These are phyloP conservation scores for Apamea monoglypha DNA, from an alignment of 2,888 invertebrate species.

Conservation along the genomic window DNA sequence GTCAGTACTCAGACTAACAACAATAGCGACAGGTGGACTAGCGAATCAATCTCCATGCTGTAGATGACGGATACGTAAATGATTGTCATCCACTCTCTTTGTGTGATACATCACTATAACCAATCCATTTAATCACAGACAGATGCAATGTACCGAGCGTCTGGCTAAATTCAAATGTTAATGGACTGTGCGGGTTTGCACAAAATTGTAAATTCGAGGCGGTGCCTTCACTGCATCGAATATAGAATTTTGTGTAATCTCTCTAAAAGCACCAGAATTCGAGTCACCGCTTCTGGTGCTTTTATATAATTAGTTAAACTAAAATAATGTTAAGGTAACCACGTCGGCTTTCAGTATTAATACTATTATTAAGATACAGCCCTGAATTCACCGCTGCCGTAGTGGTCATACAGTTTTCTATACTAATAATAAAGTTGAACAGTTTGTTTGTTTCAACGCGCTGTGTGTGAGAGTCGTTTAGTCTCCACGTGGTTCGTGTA, in stretches of 20 bases:
- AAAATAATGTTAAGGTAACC: not conserved
- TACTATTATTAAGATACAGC: not conserved
- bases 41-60: slow-evolving; percentile 5
- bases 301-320: not conserved
- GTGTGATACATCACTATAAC: not conserved
- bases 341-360: not conserved
- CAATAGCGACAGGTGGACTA: slow-evolving; percentile 8
- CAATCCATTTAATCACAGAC: slow-evolving; percentile 9
- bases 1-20: slow-evolving; percentile 2
- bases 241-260: not conserved
- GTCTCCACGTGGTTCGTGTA: too few species aligned
- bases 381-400: not conserved
- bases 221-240: not conserved
- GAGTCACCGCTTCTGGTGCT: not conserved
- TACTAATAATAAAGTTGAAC: too few species aligned
- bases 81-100: slow-evolving; percentile 5
- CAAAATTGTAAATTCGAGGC: not conserved
- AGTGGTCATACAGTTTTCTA: not conserved
- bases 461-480: too few species aligned
- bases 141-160: not conserved
- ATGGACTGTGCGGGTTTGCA: not conserved
- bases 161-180: not conserved
- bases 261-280: not conserved
- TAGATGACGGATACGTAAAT: slow-evolving; percentile 24
- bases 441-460: too few species aligned